A percentile compares a stretch with the other conserved stretches of the same genome.
phyloP scores from a whole-genome alignment of 2,888 invertebrate genomes.

The Trissonchulus latispiculum region DNA sequence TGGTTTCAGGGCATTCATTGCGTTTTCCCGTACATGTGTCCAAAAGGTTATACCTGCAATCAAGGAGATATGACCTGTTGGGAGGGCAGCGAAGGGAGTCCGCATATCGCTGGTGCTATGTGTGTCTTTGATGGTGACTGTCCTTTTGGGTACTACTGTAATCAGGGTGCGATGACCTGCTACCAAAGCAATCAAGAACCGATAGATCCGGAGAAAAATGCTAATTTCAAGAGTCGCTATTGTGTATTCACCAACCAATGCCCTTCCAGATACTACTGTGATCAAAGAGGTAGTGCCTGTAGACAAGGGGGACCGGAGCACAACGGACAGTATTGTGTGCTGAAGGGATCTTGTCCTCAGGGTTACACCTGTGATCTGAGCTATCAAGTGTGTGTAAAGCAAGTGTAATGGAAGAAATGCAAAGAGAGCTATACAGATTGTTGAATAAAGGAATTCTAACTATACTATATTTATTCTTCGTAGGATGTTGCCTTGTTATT shows the following conservation, averaged over 20 bases:
- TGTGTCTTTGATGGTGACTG: not conserved
- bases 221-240: not conserved
- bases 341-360: not conserved
- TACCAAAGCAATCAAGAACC: not conserved
- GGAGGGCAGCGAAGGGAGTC: not conserved
- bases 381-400: not conserved
- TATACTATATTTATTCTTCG: no score
- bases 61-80: not conserved
- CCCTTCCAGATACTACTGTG: not conserved
- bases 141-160: not conserved
- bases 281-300: not conserved
- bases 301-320: not conserved
- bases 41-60: not conserved
- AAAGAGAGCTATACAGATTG: no score
- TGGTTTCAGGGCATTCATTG: not conserved
- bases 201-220: not conserved
- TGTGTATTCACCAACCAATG: not conserved
- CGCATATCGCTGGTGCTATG: not conserved
- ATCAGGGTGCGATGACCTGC: not conserved
- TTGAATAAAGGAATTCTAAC: no score
- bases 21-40: not conserved
- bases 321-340: not conserved
- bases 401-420: no score
- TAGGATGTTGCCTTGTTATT: no score
- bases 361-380: not conserved